Conservation (phyloP, 2,888 invertebrate genomes). For the Oscheius onirici region DNA sequence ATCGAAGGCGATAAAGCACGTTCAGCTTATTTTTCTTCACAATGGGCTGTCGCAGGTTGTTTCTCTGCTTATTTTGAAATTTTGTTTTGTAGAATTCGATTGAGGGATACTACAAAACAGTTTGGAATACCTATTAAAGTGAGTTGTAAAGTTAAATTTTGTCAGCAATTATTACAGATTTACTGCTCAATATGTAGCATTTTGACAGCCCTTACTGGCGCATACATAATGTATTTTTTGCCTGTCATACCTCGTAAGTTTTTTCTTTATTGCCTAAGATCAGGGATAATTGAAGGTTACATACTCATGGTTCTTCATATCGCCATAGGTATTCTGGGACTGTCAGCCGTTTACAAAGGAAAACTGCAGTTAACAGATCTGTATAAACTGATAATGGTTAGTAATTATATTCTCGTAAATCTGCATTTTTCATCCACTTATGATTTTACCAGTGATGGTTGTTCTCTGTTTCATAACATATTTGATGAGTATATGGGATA, state of each 20-base stretch:
- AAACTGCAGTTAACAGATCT: neutral
- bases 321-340: neutral
- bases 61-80: too few species aligned
- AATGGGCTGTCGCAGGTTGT: too few species aligned
- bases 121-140: slow-evolving; percentile 19
- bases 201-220: neutral
- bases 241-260: slow-evolving; percentile 2
- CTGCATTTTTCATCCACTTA: neutral
- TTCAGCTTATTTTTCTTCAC: too few species aligned
- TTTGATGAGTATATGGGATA: neutral
- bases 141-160: neutral
- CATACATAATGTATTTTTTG: slow-evolving; percentile 14
- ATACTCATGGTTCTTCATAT: slow-evolving; percentile 8
- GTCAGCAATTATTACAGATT: neutral
- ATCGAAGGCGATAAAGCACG: too few species aligned
- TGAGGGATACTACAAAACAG: slow-evolving; percentile 7
- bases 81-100: slow-evolving; percentile 17
- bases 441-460: neutral
- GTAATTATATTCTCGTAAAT: neutral
- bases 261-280: too few species aligned
- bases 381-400: neutral
- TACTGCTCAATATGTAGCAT: neutral
- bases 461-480: neutral
- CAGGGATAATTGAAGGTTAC: slow-evolving; percentile 14
- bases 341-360: neutral